Percentiles rank a stretch among this genome's conserved stretches.
These are phyloP conservation scores for Astreopora myriophthalma DNA, from an alignment of 64 coral and sea anemone species.

Conservation along the genomic window DNA sequence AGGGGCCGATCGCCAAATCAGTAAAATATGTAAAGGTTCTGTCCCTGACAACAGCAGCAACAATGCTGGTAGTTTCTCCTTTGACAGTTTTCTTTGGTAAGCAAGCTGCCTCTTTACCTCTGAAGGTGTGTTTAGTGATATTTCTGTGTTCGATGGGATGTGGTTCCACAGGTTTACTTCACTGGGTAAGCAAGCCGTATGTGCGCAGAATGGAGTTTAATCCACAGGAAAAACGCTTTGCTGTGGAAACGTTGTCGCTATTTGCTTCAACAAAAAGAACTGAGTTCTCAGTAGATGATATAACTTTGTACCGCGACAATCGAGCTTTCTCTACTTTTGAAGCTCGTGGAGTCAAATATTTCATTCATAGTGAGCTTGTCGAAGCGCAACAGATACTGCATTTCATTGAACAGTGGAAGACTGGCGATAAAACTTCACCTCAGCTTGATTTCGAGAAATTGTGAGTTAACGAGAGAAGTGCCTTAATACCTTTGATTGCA, in stretches of 20 bases:
- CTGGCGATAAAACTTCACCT: not conserved
- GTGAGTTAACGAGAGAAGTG: not conserved
- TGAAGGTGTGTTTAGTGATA: constrained; percentile 78
- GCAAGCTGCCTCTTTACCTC: constrained; percentile 73
- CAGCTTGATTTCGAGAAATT: not conserved
- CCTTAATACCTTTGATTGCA: not conserved
- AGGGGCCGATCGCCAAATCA: constrained; percentile 89
- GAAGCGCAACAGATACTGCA: constrained; percentile 94
- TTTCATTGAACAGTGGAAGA: constrained; percentile 64
- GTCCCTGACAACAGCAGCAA: constrained; percentile 85
- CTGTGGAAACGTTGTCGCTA: constrained; percentile 82
- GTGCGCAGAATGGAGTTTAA: constrained; percentile 90
- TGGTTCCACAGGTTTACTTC: constrained; percentile 82
- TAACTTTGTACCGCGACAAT: constrained; percentile 58
- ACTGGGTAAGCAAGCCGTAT: constrained; percentile 82
- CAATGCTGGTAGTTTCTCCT: constrained; percentile 71
- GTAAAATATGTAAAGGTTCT: constrained; percentile 90
- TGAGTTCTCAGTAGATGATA: constrained; percentile 83
- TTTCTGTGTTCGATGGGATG: constrained; percentile 81
- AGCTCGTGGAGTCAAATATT: constrained; percentile 84
- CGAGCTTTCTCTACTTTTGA: constrained; percentile 95
- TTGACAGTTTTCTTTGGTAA: constrained; percentile 91
- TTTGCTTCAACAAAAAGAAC: constrained; percentile 70
- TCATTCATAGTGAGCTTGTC: constrained; percentile 91
- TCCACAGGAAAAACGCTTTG: constrained; percentile 65